phyloP scores from a whole-genome alignment of 2,113 vertebrate species.

The Stomatorhinus ivindoensis region DNA sequence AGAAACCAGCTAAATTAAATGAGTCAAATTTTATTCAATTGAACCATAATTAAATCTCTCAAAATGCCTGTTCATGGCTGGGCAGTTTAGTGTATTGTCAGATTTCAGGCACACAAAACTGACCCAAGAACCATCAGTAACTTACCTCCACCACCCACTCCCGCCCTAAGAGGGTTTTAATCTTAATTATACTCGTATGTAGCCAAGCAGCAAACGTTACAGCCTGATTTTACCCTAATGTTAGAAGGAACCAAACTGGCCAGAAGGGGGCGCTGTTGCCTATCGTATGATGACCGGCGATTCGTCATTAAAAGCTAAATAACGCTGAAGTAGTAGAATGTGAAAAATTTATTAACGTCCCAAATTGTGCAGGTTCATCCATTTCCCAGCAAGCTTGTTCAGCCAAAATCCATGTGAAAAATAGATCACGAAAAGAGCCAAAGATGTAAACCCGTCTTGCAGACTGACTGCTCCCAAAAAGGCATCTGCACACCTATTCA shows the following conservation, averaged over 20 bases:
- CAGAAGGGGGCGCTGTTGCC: background rate
- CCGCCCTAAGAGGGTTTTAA: background rate
- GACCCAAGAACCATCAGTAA: background rate
- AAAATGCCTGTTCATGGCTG: background rate
- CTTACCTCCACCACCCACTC: background rate
- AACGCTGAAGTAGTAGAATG: background rate
- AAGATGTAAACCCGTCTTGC: background rate
- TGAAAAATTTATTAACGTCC: background rate
- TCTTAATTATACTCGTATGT: background rate
- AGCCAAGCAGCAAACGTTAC: background rate
- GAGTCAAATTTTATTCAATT: background rate
- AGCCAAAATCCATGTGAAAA: background rate
- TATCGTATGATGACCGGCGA: background rate
- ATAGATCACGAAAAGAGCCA: background rate
- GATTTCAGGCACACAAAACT: background rate
- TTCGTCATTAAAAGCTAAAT: background rate
- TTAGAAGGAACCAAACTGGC: background rate
- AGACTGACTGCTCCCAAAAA: too few species aligned
- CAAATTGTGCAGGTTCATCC: background rate
- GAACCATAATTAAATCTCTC: background rate
- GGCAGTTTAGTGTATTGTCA: background rate
- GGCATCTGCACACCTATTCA: background rate
- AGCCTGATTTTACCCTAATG: background rate
- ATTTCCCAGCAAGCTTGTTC: background rate
- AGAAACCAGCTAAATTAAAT: background rate